Percentiles rank a stretch among this genome's conserved stretches.
phyloP scores from a whole-genome alignment of 2,888 invertebrate species.

The Agonopterix alstromeriana region DNA sequence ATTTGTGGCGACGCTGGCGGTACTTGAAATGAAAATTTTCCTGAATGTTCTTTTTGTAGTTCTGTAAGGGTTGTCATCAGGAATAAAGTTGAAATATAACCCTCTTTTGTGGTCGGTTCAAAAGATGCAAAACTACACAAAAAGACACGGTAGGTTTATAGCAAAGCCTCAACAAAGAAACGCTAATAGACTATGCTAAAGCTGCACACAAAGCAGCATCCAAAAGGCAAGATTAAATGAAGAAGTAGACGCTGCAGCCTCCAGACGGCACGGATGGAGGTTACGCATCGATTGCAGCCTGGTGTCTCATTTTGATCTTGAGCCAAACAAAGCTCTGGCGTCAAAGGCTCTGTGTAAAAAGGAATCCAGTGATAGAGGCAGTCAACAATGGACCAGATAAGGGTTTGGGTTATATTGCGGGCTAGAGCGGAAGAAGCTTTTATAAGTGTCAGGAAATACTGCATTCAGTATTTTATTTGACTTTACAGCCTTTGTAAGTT shows the following conservation, averaged over 20 bases:
- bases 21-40: too few relatives aligned
- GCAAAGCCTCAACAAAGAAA: too few relatives aligned
- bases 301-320: conserved; percentile 69
- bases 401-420: conserved; percentile 16
- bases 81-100: too few relatives aligned
- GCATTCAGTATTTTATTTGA: too few relatives aligned
- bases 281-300: conserved; percentile 59
- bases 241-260: background rate
- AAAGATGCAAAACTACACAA: too few relatives aligned
- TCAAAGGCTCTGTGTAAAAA: conserved; percentile 72
- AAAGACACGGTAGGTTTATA: too few relatives aligned
- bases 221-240: conserved; percentile 7
- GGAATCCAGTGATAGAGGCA: conserved; percentile 75
- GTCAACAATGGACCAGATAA: conserved; percentile 71
- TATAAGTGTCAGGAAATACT: conserved; percentile 16
- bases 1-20: background rate
- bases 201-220: too few relatives aligned
- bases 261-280: conserved; percentile 35
- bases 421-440: background rate
- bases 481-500: background rate
- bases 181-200: too few relatives aligned
- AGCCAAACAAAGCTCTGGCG: conserved; percentile 65
- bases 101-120: background rate
- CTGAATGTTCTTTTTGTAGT: too few relatives aligned
- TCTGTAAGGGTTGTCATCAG: too few relatives aligned